Conservation (phyloP, 2,113 vertebrate genomes). For the Trematocara zebra region DNA sequence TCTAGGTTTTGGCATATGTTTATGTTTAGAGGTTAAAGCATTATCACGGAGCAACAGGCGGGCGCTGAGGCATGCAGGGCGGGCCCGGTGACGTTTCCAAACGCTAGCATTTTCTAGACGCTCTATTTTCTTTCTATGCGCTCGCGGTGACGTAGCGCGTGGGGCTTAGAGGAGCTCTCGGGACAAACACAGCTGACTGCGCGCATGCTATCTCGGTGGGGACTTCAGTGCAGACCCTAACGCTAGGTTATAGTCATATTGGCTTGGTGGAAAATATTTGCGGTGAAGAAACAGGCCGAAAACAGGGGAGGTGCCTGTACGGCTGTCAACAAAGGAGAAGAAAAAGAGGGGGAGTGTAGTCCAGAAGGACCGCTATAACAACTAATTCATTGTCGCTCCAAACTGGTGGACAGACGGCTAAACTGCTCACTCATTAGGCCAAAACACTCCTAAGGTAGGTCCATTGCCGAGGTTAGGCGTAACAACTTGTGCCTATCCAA, state of each 20-base stretch:
- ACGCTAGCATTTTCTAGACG: conserved; percentile 63
- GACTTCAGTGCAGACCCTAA: background rate
- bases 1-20: background rate
- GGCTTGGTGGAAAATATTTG: background rate
- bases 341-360: background rate
- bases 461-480: background rate
- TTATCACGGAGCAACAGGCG: background rate
- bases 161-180: background rate
- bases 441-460: conserved; percentile 36
- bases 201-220: background rate
- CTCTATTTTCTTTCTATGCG: conserved; percentile 32
- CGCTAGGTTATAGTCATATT: background rate
- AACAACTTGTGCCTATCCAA: background rate
- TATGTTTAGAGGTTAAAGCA: background rate
- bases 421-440: background rate
- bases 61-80: background rate
- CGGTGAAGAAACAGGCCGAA: background rate
- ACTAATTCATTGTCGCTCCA: conserved; percentile 6
- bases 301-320: background rate
- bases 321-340: background rate
- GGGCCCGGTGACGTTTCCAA: conserved; percentile 2
- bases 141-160: conserved; percentile 62
- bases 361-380: background rate
- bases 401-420: background rate
- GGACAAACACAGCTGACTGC: background rate